Evolutionary conservation across 2,888 invertebrate genomes (phyloP), one percentile per base, ranked within the genome.

Genomic region (Melanotus villosus): DNA sequence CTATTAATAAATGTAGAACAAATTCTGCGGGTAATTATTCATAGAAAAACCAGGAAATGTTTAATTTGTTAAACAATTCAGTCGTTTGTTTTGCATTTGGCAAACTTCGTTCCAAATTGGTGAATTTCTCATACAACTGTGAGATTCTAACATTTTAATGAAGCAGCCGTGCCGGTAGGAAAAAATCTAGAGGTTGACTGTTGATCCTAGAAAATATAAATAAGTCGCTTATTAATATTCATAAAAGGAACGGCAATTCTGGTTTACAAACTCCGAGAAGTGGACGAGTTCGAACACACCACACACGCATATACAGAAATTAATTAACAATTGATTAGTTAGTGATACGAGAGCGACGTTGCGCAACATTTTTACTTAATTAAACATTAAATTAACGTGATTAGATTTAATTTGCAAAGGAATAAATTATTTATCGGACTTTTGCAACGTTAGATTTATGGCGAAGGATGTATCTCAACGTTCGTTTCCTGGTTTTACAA

Each of bases 381-480:
- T 52, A 52, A 52, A 34, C 52, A 32, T 52, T 52, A 18, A 50
- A 50, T 30, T 50, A 50, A 32, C 50, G 50, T 50, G 52, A 52
- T 52, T 52, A 52, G 52, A 52, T 52, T 52, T 52, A 30, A 52
- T 52, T 52, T 52, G 52, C 52, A 32, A 14, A n/a, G 18, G 32
- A 52, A 52, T 52, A 52, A 52, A 52, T 52, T 52, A 52, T 52
- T 52, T 52, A 52, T 52, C 52, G n/a, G 52, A n/a, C 32, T 52
- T 26, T 30, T 32, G 52, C 52, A 52, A 52, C 19, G 32, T 18
- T n/a, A 52, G 52, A 52, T 52, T 52, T 52, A 52, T 52, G n/a
- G 52, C 32, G 52, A 52, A 52, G 52, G 52, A 52, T 52, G 52
- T 52, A 32, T 52, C 52, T 30, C 4, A 18, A 16, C 47, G 16